Evolutionary conservation across 2,113 vertebrate genomes (phyloP), one percentile per base, ranked within the genome.

Genomic region (Agapornis roseicollis): DNA sequence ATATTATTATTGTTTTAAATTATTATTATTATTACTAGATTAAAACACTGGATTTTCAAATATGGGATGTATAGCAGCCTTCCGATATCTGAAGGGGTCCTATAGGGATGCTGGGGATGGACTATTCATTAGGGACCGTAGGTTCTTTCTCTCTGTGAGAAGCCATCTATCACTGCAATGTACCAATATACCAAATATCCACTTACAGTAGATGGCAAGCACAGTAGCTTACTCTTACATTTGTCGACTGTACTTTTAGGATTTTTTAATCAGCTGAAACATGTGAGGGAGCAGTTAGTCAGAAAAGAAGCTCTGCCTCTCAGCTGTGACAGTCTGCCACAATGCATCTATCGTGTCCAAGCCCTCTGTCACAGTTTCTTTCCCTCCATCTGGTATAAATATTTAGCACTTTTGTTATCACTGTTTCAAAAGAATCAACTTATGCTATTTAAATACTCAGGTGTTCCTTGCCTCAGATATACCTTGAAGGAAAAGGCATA

Each of bases 181-280:
- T 46, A 50, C 10, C 35, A 79, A 39, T 18, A 64, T 7, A 68
- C 20, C 27, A 65, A 79, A 81, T 37, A 92, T 4, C 24, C 28
- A 46, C 44, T 87, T 41, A 71, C 44, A 92, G 28, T 18, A 84
- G 50, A 81, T 3, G 1, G 11, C 42, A 81, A 44, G 41, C 53
- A 72, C 70, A 41, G n/a, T 11, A 29, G 14, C 63, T 80, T 39
- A 53, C 35, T 35, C 56, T 50, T 37, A 39, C 5, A 17, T 78
- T 89, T 88, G 71, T 69, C 41, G 61, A 9, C 31, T 65, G 17
- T n/a, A 63, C 5, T 58, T 58, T 58, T 18, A 33, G 27, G 16
- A 95, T 95, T 84, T 80, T 71, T 85, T 64, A 89, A 74, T 81
- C 47, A 88, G 44, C 49, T 88, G 66, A 88, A 85, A 96, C 83